phyloP scores from a whole-genome alignment of 1,140 invertebrate species.

The Araneus ventricosus region DNA sequence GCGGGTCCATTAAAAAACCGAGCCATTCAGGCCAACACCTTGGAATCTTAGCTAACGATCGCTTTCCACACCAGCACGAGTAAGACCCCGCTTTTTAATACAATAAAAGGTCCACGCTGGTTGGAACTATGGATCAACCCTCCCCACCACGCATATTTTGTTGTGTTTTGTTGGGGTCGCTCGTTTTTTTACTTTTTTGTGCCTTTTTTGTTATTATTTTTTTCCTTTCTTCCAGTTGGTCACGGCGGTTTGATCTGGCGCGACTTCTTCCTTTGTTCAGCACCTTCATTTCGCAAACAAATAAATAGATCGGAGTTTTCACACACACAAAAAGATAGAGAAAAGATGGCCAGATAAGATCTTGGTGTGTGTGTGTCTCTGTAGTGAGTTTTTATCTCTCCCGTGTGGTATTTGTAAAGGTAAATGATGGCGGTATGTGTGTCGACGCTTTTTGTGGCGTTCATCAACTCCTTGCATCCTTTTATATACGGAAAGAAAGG shows the following conservation, averaged over 20 bases:
- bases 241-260: conserved; percentile 33
- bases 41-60: conserved; percentile 48
- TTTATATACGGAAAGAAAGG: neutral
- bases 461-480: conserved; percentile 29
- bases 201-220: neutral
- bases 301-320: conserved; percentile 53
- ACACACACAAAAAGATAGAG: conserved; percentile 33
- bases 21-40: conserved; percentile 51
- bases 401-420: neutral
- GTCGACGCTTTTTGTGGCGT: conserved; percentile 4
- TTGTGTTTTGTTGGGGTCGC: conserved; percentile 40
- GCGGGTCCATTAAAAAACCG: conserved; percentile 48
- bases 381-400: neutral
- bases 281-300: conserved; percentile 53
- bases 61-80: conserved; percentile 14
- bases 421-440: conserved; percentile 26
- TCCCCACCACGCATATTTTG: neutral
- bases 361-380: neutral
- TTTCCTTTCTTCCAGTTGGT: conserved; percentile 23
- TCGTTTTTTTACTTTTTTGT: neutral
- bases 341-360: conserved; percentile 28
- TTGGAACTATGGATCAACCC: conserved; percentile 13
- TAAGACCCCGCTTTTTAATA: conserved; percentile 21
- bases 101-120: conserved; percentile 26
- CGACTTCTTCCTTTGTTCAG: conserved; percentile 9